A percentile compares a stretch with the other conserved stretches of the same genome.
phyloP scores from a whole-genome alignment of 2,888 invertebrate genomes.

The Drosophila austrosaltans region DNA sequence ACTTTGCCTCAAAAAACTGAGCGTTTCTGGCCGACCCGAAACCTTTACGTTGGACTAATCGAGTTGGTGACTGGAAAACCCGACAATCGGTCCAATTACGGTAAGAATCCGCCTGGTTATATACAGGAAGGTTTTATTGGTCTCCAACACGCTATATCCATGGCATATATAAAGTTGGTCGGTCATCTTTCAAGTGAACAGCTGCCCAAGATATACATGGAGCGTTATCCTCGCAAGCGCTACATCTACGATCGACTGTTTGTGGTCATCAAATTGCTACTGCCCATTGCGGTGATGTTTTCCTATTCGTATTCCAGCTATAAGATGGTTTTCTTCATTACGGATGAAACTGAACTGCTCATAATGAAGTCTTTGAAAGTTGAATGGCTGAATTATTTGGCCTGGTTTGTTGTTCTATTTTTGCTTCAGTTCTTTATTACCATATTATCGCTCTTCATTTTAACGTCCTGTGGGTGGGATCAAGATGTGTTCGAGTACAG shows the following conservation, averaged over 20 bases:
- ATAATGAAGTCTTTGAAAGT: constrained; percentile 6
- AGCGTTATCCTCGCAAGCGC: neutral
- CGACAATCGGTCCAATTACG: neutral
- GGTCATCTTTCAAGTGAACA: neutral
- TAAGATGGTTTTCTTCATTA: neutral
- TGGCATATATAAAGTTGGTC: neutral
- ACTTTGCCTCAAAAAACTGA: neutral
- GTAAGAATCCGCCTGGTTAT: neutral
- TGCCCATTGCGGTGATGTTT: constrained; percentile 5
- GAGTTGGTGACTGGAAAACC: neutral
- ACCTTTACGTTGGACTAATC: neutral
- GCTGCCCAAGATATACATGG: neutral
- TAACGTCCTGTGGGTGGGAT: neutral
- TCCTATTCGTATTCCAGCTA: neutral
- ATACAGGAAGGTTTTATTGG: constrained; percentile 11
- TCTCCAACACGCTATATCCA: constrained; percentile 13
- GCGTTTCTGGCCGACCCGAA: neutral
- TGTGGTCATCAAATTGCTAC: constrained; percentile 3
- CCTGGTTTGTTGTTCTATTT: constrained; percentile 1
- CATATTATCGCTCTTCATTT: neutral
- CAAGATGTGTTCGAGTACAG: neutral
- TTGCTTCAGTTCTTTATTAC: neutral
- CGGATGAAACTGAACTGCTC: neutral
- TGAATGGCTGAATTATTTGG: constrained; percentile 2
- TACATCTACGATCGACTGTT: constrained; percentile 7